Evolutionary conservation across 2,888 invertebrate genomes (phyloP), one percentile per base, ranked within the genome.

Genomic region (Atethmia centrago): DNA sequence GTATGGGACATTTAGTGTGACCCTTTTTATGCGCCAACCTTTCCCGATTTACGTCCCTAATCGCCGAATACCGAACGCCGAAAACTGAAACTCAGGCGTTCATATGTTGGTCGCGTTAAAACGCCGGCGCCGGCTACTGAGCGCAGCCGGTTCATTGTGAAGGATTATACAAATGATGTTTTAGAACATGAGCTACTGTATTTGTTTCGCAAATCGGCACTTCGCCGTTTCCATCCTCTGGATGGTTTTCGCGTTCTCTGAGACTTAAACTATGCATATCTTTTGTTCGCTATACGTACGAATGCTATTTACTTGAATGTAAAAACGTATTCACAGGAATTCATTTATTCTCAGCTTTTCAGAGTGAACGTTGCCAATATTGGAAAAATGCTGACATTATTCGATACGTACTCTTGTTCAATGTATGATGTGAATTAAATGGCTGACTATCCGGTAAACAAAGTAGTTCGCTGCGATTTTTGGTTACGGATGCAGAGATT

Each of bases 1-100:
- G 95, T 95, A 95, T 94, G 95, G 95, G 95, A 95, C 95, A 95
- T 95, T 96, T 95, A 95, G 95, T 95, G 94, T 94, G 95, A 95
- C 95, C 95, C 95, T 95, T 95, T 95, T 95, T 94, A 94, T 92
- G 92, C 91, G 92, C 85, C 86, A 89, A 90, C 93, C 92, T 91
- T 87, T 87, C 90, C 87, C 92, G 90, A 93, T 93, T 93, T 93
- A 92, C 92, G 93, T 90, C 91, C 92, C 91, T 94, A 94, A 94
- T 94, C 93, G 92, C 88, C 89, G 88, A 92, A 93, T 91, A 89
- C 90, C 91, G 91, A 93, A 93, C 84, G 86, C 83, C 86, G 86
- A 89, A 89, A 89, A 90, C 91, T 90, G 88, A 92, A 92, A 91
- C 90, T 90, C 90, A 87, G 88, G 86, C 90, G 87, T 90, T 89